phyloP scores from a whole-genome alignment of 2,113 vertebrate genomes.

The Probosciger aterrimus region DNA sequence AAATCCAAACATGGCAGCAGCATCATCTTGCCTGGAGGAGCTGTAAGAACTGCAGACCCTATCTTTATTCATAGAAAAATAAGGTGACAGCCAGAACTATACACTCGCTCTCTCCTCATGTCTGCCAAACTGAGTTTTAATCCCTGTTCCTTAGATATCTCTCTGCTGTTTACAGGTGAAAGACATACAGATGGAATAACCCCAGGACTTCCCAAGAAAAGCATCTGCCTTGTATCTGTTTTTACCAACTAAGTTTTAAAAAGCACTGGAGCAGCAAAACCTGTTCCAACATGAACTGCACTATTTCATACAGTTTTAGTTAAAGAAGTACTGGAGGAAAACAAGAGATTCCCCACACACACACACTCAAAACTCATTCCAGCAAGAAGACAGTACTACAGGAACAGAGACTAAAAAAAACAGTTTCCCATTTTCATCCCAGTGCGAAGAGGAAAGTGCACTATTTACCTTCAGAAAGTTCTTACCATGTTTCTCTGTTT shows the following conservation, averaged over 20 bases:
- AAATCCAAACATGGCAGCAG: not conserved
- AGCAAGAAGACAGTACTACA: not conserved
- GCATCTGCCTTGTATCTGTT: not conserved
- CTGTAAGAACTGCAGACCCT: not conserved
- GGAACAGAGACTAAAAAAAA: not conserved
- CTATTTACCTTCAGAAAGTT: not conserved
- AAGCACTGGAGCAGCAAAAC: not conserved
- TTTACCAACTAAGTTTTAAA: not conserved
- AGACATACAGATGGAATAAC: not conserved
- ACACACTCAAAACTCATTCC: not conserved
- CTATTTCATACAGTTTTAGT: not conserved
- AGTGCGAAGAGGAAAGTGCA: not conserved
- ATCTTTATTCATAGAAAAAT: not conserved
- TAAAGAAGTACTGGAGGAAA: not conserved
- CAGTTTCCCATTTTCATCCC: not conserved
- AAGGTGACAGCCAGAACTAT: not conserved
- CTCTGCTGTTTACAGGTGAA: not conserved
- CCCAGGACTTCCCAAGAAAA: not conserved
- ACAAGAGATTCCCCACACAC: not conserved
- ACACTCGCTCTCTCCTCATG: not conserved
- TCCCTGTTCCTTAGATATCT: not conserved
- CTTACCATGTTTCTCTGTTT: conserved; percentile 99
- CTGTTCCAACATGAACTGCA: rapidly evolving
- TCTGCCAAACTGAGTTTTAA: not conserved
- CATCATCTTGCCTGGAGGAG: not conserved